phyloP scores from a whole-genome alignment of 2,797 vertebrate species.

The Distichodus sexfasciatus region DNA sequence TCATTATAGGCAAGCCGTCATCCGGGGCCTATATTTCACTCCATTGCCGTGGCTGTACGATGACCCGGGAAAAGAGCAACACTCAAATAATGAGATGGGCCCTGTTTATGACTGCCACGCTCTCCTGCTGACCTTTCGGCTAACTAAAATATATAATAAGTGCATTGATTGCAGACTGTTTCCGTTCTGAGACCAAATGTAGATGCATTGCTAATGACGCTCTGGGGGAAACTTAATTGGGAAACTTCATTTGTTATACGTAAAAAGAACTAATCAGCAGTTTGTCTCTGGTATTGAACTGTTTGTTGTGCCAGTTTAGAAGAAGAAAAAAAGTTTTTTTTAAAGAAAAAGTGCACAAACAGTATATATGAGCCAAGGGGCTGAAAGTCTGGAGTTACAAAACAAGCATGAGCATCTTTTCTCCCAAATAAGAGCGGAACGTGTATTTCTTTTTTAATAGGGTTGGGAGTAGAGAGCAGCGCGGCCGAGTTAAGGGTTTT shows the following conservation, averaged over 20 bases:
- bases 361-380: background rate
- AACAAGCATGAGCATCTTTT: background rate
- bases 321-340: background rate
- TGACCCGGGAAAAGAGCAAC: constrained; percentile 61
- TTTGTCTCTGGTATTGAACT: background rate
- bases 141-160: constrained; percentile 60
- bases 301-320: background rate
- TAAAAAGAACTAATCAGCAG: too few species aligned
- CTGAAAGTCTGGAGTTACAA: background rate
- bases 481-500: constrained; percentile 45
- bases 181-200: constrained; percentile 50
- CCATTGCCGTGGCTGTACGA: constrained; percentile 59
- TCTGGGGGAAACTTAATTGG: background rate
- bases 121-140: constrained; percentile 67
- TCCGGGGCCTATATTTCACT: constrained; percentile 69
- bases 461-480: constrained; percentile 43
- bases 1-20: constrained; percentile 74
- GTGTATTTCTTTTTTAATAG: constrained; percentile 56
- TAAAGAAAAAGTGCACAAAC: background rate
- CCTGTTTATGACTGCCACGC: constrained; percentile 66
- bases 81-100: constrained; percentile 68
- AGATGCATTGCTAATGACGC: constrained; percentile 2
- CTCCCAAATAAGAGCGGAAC: background rate
- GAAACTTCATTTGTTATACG: too few species aligned
- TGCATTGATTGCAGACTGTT: constrained; percentile 42